Base-by-base conservation (phyloP, 92 coral and sea anemone species). In the Heteractis magnifica region DNA sequence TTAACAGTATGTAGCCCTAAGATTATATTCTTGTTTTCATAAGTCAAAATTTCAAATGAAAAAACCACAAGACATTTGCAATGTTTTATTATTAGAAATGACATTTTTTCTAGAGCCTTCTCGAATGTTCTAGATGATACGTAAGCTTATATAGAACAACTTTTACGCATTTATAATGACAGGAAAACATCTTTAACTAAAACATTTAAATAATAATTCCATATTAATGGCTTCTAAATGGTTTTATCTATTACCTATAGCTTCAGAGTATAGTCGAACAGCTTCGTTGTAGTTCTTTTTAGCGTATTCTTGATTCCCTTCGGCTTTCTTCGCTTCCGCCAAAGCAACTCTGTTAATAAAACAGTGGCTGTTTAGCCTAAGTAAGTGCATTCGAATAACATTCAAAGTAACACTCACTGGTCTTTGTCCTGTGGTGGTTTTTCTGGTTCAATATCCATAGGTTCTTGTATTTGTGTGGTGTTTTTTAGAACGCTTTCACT, bases 321-420 rank as follows among this genome's bases (percentile, higher is more conserved):
- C 98, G 78, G 82, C 87, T 62, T 94, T 95, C 56, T 95, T 95
- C 79, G 77, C 94, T 82, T 95, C 98, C 82, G 98, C 98, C 68
- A 92, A 77, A 60, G 72, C 92, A 71, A 79, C 75, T 41, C 98
- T 95, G 82, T 49, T 83, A 79, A 56, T 51, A 81, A 73, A 81
- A 86, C 20, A 81, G 56, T 2, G 74, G 10, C 60, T 60, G 48
- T 70, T 48, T 44, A 41, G 49, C 59, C 51, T 49, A 12, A 15
- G 44, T 34, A 55, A n/a, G 10, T 7, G 48, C 74, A 53, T 48
- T 20, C 87, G 48, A 55, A 51, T 11, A 12, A 12, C 6, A 41
- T 10, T 21, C 7, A 23, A 59, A 56, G 77, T 16, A 3, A 51
- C 8, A 19, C 49, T 53, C 53, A 11, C 65, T 49, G 13, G 62